Conservation (phyloP, 2,888 invertebrate genomes). For the Sycophila texana region DNA sequence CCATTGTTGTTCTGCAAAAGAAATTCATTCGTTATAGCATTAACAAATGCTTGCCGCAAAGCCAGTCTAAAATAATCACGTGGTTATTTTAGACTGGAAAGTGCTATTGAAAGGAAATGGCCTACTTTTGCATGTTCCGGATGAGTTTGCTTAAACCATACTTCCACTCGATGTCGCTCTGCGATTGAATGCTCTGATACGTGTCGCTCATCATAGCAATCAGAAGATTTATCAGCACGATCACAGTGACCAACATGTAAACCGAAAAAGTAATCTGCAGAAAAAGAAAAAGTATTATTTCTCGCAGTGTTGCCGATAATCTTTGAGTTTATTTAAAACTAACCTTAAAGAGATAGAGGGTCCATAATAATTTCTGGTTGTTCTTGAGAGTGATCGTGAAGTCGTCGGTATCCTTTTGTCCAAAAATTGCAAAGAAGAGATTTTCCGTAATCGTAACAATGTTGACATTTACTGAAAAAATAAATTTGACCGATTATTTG, state of each 20-base stretch:
- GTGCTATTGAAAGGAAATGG: not conserved
- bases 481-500: not conserved
- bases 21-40: too few relatives aligned
- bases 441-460: slow-evolving; percentile 96
- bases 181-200: slow-evolving; percentile 96
- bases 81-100: too few relatives aligned
- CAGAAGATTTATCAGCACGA: slow-evolving; percentile 98
- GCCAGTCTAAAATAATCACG: too few relatives aligned
- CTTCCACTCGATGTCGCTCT: slow-evolving; percentile 88
- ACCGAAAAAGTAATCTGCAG: slow-evolving; percentile 85
- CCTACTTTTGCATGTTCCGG: slow-evolving; percentile 83
- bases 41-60: too few relatives aligned
- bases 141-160: slow-evolving; percentile 86
- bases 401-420: slow-evolving; percentile 90
- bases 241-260: slow-evolving; percentile 99
- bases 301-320: not conserved
- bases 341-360: slow-evolving; percentile 89
- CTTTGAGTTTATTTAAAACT: not conserved
- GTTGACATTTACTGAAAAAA: slow-evolving; percentile 88
- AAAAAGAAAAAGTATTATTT: not conserved
- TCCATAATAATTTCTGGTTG: slow-evolving; percentile 85
- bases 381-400: slow-evolving; percentile 66
- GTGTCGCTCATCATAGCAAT: slow-evolving; percentile 99
- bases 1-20: slow-evolving; percentile 79
- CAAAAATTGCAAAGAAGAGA: slow-evolving; percentile 99